Base-by-base conservation (phyloP, 2,888 invertebrate species). In the Ophion costatus region DNA sequence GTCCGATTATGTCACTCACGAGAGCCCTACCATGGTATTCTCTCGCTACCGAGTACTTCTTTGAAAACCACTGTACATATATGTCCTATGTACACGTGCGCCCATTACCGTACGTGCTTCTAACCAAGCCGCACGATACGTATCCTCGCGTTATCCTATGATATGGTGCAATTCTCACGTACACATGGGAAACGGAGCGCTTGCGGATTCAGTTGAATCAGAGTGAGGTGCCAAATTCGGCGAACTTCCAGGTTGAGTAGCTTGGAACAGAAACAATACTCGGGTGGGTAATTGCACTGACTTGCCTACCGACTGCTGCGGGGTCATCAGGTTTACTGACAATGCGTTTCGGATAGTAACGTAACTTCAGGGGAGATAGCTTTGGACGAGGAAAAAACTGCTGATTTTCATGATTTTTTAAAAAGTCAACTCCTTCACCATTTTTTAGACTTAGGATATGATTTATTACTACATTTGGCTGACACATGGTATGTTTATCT, bases 1-100 rank as follows among this genome's bases (percentile, higher is more conserved):
- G 67, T 76, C 75, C 63, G 87, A 88, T 88, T 87, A 87, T 88
- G 88, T 88, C 88, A 88, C 88, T 87, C 82, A 84, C 77, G 77
- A 79, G 69, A 75, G 77, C 73, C 78, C 73, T 79, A 75, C 75
- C 74, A 67, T 51, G 45, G 20, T 63, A 45, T 57, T 80, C 66
- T 76, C 66, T 57, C 29, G 80, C 80, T 80, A 84, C 84, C 73
- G 76, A 73, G 76, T 22, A 33, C 61, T 75, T 38, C 59, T 75
- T 69, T 75, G 75, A 42, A 75, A 69, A 71, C n/a, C 69, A 69
- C 76, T 69, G 57, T 73, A 71, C 71, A 67, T 42, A 64, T 64
- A 56, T 38, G n/a, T 56, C 10, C 59, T 59, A 22, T 17, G 59
- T n/a, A 17, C 22, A 33, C 51, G 64, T 75, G 24, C 24, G 56